Evolutionary conservation across 2,888 invertebrate species (phyloP).

Genomic region (Emmelina monodactyla): DNA sequence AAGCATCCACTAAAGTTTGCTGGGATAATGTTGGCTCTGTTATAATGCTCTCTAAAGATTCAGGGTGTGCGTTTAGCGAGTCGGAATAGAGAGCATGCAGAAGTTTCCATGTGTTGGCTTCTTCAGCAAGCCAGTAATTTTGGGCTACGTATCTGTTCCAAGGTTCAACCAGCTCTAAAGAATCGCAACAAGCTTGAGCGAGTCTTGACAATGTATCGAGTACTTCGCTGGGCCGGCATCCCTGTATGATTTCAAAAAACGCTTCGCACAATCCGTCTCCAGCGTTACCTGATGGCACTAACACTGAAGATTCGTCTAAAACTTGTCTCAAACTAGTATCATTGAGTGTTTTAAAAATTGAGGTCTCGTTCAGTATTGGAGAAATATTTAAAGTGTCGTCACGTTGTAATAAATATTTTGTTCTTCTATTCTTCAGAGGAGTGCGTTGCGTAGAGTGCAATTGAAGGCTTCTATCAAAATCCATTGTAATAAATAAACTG

Average conservation of each 20-base stretch:
- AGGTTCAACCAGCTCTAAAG: slow-evolving; percentile 59
- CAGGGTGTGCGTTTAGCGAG: slow-evolving; percentile 69
- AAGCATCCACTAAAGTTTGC: slow-evolving; percentile 39
- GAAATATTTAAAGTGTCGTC: slow-evolving; percentile 53
- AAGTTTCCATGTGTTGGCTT: slow-evolving; percentile 89
- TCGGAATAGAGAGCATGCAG: slow-evolving; percentile 84
- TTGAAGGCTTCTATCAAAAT: slow-evolving; percentile 34
- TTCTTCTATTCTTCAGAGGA: slow-evolving; percentile 38
- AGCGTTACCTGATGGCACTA: slow-evolving; percentile 31
- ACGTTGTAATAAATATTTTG: slow-evolving; percentile 35
- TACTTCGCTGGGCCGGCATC: slow-evolving; percentile 53
- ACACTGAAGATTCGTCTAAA: slow-evolving; percentile 47
- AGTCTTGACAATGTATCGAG: slow-evolving; percentile 70
- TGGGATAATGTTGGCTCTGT: slow-evolving; percentile 45
- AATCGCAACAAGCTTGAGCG: slow-evolving; percentile 69
- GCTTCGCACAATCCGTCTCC: slow-evolving; percentile 46
- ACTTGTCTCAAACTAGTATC: slow-evolving; percentile 53
- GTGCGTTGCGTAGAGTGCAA: slow-evolving; percentile 44
- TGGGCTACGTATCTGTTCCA: slow-evolving; percentile 56
- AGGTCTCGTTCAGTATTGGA: slow-evolving; percentile 54
- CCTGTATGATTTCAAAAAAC: slow-evolving; percentile 56
- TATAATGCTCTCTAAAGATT: slow-evolving; percentile 54
- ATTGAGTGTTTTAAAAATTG: slow-evolving; percentile 50
- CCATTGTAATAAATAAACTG: slow-evolving; percentile 27
- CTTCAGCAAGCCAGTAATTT: slow-evolving; percentile 75